Evolutionary conservation across 2,888 invertebrate genomes (phyloP).

Genomic region (Apodemia duryi): DNA sequence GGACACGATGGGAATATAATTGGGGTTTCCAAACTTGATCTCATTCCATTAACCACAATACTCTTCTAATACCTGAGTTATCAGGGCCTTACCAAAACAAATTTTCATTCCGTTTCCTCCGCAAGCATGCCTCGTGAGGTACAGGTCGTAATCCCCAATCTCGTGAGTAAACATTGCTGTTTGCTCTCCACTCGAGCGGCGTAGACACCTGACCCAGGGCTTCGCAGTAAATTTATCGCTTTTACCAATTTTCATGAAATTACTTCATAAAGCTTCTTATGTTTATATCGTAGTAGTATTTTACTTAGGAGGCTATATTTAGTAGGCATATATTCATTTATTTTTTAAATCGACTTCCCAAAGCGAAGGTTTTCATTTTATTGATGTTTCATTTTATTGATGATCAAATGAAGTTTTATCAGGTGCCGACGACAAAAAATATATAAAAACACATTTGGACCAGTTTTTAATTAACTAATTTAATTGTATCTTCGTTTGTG

Average conservation of each 20-base stretch:
- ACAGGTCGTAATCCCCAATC: conserved; percentile 51
- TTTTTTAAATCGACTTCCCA: neutral
- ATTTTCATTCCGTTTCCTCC: conserved; percentile 26
- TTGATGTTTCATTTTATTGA: no score
- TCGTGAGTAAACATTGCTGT: conserved; percentile 50
- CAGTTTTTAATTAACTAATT: no score
- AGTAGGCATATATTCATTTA: neutral
- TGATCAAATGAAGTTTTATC: no score
- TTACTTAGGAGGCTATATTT: neutral
- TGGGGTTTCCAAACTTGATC: conserved; percentile 9
- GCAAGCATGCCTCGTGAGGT: conserved; percentile 29
- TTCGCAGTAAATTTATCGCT: conserved; percentile 31
- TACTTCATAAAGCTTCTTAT: neutral
- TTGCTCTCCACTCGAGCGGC: conserved; percentile 41
- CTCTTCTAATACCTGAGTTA: conserved; percentile 15
- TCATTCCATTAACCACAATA: conserved; percentile 17
- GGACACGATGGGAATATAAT: neutral
- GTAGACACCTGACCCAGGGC: conserved; percentile 36
- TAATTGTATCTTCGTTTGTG: no score
- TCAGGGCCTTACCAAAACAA: conserved; percentile 24
- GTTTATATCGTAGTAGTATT: neutral
- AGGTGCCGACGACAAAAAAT: no score
- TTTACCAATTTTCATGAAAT: conserved; percentile 9
- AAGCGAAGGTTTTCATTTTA: no score
- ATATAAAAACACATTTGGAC: no score